Base-by-base conservation (phyloP, 2,113 vertebrate genomes). In the Tor tambroides region DNA sequence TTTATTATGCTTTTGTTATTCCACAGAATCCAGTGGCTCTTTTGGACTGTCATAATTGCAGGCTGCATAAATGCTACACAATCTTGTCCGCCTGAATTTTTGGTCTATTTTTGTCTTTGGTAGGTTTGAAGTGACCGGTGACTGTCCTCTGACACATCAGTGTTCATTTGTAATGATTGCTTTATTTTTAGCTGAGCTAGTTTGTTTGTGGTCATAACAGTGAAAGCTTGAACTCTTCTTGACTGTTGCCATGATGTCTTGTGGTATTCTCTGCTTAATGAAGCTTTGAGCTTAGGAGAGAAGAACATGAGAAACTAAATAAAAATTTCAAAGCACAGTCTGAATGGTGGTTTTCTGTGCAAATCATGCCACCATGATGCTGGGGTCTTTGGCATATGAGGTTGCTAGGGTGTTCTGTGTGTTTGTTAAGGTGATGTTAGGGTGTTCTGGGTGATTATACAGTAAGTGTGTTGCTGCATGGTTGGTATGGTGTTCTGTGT, bases 141-240 rank as follows among this genome's bases (percentile, higher is more conserved):
- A 21, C 5, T 6, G 1, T 10, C 0, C 12, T 88, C 5, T 46
- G 46, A 78, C 79, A 72, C 43, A 21, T 51, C 72, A 80, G 83
- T 59, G 63, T 46, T 85, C 63, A 90, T 91, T 88, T 85, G 83
- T 87, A 80, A 89, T 88, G 63, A 67, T 15, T 83, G 87, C 80
- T 78, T 87, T 94, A 93, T 94, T 94, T 93, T 93, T 93, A 94
- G 93, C 56, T n/a, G 80, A 80, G 86, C 84, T 61, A 61, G 74
- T 85, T 88, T 87, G 75, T 91, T 88, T 85, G 83, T 87, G 23
- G 65, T 74, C 41, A 61, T 82, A 56, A 61, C 72, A 56, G 72
- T 56, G 74, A 26, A 51, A 89, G 86, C 82, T 85, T 88, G 86
- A 87, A 78, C 84, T 83, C 30, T 2, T 79, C 85, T 67, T 92